Base-by-base conservation (phyloP, 2,797 vertebrate genomes). In the Glyptemys insculpta region DNA sequence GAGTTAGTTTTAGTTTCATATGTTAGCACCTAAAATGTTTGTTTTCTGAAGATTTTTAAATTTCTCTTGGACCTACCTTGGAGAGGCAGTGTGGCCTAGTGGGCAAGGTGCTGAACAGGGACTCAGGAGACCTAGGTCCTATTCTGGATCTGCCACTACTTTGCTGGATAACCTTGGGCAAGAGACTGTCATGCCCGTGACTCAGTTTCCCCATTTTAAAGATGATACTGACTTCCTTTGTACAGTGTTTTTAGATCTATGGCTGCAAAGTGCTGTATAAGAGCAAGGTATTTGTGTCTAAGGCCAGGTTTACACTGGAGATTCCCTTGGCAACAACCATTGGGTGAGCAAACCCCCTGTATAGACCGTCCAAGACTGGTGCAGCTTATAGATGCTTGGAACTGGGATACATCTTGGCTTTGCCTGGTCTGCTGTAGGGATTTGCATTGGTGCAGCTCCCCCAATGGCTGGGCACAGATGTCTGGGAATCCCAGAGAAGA, bases 381-480 rank as follows among this genome's bases (percentile, higher is more conserved):
- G 27, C 23, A 53, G 47, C 5, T 74, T 29, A 15, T 27, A 57
- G 19, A 68, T 82, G 94, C 41, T 88, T 54, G 88, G 86, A 41
- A 0, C 0, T 6, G 0, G 0, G 4, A 1, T 16, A 8, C 8
- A 1, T n/a, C 16, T 11, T 85, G 59, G 19, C 57, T 91, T 94
- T 81, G 3, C 79, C 31, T 80, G 49, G 49, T 91, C 57, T 83
- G 3, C 25, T 53, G 3, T 5, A 92, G 29, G 62, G n/a, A 21
- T n/a, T 68, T 68, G 34, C 10, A 10, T 15, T 68, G 59, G 54
- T 16, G 2, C 37, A 79, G 15, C 12, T 80, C 41, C 16, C 74
- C 12, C 3, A 53, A 27, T 85, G 23, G 25, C 37, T 91, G 44
- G 8, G 23, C 65, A 59, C 54, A 89, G 92, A 72, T 31, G 65